Conservation (phyloP, 2,113 vertebrate genomes). For the Dromiciops gliroides region DNA sequence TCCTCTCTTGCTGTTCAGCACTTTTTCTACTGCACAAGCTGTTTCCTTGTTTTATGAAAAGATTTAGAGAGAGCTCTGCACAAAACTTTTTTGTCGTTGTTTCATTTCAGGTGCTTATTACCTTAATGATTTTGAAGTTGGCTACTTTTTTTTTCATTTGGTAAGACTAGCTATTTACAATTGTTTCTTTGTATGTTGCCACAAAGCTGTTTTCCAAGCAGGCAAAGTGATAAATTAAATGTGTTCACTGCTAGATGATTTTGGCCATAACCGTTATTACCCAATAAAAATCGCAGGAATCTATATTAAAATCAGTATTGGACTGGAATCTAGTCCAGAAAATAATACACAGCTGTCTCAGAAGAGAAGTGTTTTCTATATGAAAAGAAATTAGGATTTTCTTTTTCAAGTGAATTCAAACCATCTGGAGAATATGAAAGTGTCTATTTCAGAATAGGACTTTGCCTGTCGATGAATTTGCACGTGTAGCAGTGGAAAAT, state of each 20-base stretch:
- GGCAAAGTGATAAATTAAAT: slow-evolving; percentile 1
- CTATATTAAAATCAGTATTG: background rate
- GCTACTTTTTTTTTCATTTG: background rate
- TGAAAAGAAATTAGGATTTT: background rate
- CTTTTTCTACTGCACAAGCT: background rate
- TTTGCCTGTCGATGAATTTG: slow-evolving; percentile 25
- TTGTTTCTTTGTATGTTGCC: background rate
- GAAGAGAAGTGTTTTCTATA: background rate
- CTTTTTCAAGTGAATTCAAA: background rate
- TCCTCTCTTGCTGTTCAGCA: background rate
- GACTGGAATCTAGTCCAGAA: background rate
- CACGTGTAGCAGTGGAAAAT: slow-evolving; percentile 47
- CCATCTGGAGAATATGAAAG: background rate
- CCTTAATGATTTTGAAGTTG: slow-evolving; percentile 36
- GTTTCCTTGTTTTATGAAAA: background rate
- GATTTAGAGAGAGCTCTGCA: background rate
- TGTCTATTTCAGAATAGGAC: slow-evolving; percentile 32
- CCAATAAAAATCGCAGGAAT: slow-evolving; percentile 20
- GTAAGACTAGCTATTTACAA: background rate
- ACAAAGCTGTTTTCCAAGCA: background rate
- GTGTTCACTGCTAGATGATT: background rate
- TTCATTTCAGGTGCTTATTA: background rate
- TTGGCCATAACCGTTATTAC: background rate
- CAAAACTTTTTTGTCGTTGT: background rate
- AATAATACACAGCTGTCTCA: background rate